Evolutionary conservation across 2,797 vertebrate species (phyloP).

Genomic region (Petrocephalus sullivani): DNA sequence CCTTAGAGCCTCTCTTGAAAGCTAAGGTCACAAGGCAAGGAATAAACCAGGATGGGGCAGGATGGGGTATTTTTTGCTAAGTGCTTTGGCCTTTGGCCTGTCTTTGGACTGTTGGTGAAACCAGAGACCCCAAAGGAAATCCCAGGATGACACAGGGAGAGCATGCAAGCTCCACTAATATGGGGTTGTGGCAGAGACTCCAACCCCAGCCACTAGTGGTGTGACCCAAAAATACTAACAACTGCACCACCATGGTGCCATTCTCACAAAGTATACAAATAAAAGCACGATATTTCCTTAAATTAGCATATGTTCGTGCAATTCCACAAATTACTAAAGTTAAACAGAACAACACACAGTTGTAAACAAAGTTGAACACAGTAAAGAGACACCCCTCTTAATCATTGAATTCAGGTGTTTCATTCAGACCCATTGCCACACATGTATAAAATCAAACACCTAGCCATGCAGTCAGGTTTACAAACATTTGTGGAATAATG

Average conservation of each 20-base stretch:
- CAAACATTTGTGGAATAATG: background rate
- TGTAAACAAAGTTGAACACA: background rate
- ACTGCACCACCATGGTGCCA: background rate
- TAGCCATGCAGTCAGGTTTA: background rate
- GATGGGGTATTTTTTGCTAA: no score
- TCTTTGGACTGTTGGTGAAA: background rate
- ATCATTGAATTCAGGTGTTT: background rate
- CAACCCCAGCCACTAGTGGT: background rate
- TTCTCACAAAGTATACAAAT: background rate
- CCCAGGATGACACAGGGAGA: background rate
- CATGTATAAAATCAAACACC: background rate
- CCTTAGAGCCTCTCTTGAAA: background rate
- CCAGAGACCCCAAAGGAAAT: background rate
- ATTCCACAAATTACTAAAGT: background rate
- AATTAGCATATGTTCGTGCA: background rate
- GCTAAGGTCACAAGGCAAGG: background rate
- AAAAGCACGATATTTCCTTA: background rate
- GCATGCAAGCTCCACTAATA: background rate
- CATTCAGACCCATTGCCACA: background rate
- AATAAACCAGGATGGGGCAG: background rate
- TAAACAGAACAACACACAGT: background rate
- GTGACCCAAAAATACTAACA: background rate
- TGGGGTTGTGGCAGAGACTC: background rate
- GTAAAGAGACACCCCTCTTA: background rate
- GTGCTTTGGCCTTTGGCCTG: no score